Percentiles rank a stretch among this genome's conserved stretches.
Conservation (phyloP, 2,113 vertebrate species). For the Ceyx cyanopectus region DNA sequence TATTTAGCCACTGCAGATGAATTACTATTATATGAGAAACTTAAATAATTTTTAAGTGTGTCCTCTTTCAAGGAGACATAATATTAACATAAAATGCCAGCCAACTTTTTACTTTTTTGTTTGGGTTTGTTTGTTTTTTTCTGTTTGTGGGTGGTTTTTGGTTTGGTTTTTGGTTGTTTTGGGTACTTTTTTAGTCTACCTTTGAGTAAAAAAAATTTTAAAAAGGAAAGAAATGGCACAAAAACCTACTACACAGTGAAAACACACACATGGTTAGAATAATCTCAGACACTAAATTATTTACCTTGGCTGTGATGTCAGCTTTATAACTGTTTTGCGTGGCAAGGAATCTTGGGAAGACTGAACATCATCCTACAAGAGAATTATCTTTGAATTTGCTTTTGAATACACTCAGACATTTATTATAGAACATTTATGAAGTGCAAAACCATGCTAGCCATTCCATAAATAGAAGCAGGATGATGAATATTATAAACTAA, state of each 20-base stretch:
- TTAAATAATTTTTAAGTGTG: not conserved
- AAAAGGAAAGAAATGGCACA: not conserved
- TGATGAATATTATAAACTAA: not conserved
- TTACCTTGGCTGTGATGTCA: conserved; percentile 84
- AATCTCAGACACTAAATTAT: conserved; percentile 7
- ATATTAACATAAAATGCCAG: not conserved
- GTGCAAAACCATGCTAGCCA: not conserved
- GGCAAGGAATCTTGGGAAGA: conserved; percentile 87
- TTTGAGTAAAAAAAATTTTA: not conserved
- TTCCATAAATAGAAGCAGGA: not conserved
- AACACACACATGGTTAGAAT: not conserved
- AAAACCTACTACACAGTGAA: not conserved
- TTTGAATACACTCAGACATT: not conserved
- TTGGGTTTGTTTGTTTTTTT: not conserved
- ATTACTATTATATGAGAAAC: not conserved
- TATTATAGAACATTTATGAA: not conserved
- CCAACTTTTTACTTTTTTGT: not conserved
- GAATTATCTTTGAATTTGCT: conserved; percentile 37
- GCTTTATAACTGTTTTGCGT: conserved; percentile 78
- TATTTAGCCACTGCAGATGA: not conserved
- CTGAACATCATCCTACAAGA: conserved; percentile 85
- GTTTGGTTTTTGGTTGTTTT: too few species aligned
- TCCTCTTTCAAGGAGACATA: not conserved
- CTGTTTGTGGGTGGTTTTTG: too few species aligned
- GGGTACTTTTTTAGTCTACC: too few species aligned